Evolutionary conservation across 2,888 invertebrate species (phyloP), one percentile per base, ranked within the genome.

Genomic region (Pristionchus japonicus): DNA sequence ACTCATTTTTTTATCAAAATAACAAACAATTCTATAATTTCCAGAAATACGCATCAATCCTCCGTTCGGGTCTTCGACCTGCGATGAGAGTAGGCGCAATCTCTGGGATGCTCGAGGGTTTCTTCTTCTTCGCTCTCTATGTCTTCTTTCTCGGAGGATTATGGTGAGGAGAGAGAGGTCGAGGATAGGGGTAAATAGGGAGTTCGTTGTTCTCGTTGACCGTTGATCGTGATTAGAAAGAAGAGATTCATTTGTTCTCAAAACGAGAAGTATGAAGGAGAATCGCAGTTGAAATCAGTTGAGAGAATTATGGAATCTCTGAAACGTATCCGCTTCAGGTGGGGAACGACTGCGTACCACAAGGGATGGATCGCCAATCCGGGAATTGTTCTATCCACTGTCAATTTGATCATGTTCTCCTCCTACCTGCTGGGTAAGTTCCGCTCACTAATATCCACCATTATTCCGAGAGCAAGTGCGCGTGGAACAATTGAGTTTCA

Each of bases 51-150:
- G 23, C n/a, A 3, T 27, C 23, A 37, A 84, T 61, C 20, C 84
- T 84, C 7, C 52, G 37, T 11, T n/a, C 34, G n/a, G 84, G 57
- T n/a, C 15, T 84, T 20, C n/a, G n/a, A 20, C 57, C 84, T 23
- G 20, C 84, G 13, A 23, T 84, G 52, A 31, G 23, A 84, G 37
- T 52, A 1, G 84, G 84, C 43, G 52, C 61, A 4, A 61, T 84
- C n/a, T 37, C 52, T 9, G 84, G 84, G 37, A 11, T 61, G 17
- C 47, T 84, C 57, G 84, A 84, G 84, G 84, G 84, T 34, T 4
- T 84, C 34, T 84, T 84, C 84, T 84, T 84, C 61, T 61, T 84
- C 84, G 20, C 49, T 37, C 84, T 84, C 40, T 84, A 84, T 34
- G 34, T 61, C 11, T 84, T 84, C 61, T 57, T 17, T 34, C 49